Evolutionary conservation across 2,113 vertebrate species (phyloP).

Genomic region (Eubucco bourcierii): DNA sequence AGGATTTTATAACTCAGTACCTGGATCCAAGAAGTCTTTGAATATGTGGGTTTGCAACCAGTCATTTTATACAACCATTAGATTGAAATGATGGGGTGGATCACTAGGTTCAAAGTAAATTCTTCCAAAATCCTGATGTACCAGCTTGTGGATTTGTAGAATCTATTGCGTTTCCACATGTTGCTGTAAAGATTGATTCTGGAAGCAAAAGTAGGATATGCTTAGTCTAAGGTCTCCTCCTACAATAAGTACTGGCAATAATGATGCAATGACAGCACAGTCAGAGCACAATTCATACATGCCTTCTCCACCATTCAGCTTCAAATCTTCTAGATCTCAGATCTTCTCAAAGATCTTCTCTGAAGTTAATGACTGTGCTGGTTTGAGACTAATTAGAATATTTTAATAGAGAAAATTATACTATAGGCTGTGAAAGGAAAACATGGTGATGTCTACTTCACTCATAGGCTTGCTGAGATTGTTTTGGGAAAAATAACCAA

Average conservation of each 20-base stretch:
- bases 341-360: conserved; percentile 6
- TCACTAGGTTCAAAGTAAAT: background rate
- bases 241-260: background rate
- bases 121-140: background rate
- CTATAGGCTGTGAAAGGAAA: too few species aligned
- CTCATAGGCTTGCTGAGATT: too few species aligned
- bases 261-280: background rate
- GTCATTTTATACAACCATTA: background rate
- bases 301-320: background rate
- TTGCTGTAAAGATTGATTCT: background rate
- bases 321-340: background rate
- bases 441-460: too few species aligned
- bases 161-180: background rate
- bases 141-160: background rate
- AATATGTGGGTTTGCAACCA: background rate
- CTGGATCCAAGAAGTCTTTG: background rate
- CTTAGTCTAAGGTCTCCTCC: background rate
- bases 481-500: too few species aligned
- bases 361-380: conserved; percentile 21
- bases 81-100: background rate
- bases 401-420: too few species aligned
- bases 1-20: background rate
- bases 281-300: background rate
- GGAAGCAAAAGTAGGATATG: background rate
- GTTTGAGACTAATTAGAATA: too few species aligned